phyloP scores from a whole-genome alignment of 1,140 invertebrate species.

The Drosophila navojoa region DNA sequence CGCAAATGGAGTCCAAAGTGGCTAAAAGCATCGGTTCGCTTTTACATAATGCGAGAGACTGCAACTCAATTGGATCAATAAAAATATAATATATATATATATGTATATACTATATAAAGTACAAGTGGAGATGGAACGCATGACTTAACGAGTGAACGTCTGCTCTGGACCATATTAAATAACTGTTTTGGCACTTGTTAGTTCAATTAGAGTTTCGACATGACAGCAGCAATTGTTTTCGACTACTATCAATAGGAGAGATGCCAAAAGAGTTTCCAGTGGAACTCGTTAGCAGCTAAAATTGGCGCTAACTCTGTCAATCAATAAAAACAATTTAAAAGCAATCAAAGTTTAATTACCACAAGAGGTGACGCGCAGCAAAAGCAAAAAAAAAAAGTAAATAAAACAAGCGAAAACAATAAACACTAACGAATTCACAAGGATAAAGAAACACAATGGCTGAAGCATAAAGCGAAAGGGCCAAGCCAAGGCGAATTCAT shows the following conservation, averaged over 20 bases:
- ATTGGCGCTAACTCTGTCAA: slow-evolving; percentile 54
- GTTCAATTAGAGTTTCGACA: slow-evolving; percentile 29
- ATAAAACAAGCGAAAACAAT: slow-evolving; percentile 20
- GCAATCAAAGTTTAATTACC: slow-evolving; percentile 81
- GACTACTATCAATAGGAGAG: slow-evolving; percentile 18
- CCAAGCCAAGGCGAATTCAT: slow-evolving; percentile 22
- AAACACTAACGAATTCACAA: slow-evolving; percentile 42
- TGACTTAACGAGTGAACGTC: no score
- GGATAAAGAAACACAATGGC: slow-evolving; percentile 34
- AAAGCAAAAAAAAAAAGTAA: slow-evolving; percentile 23
- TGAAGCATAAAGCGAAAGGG: slow-evolving; percentile 41
- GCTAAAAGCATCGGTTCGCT: slow-evolving; percentile 32
- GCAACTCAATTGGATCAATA: slow-evolving; percentile 11
- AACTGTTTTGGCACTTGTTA: slow-evolving; percentile 10
- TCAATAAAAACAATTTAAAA: slow-evolving; percentile 81
- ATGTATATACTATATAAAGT: neutral
- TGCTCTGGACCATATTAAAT: neutral
- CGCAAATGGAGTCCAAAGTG: slow-evolving; percentile 42
- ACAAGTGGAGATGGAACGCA: no score
- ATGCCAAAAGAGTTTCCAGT: slow-evolving; percentile 34
- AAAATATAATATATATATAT: slow-evolving; percentile 1
- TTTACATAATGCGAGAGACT: slow-evolving; percentile 9
- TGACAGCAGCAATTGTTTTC: slow-evolving; percentile 33
- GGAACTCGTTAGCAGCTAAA: slow-evolving; percentile 33
- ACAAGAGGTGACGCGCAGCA: slow-evolving; percentile 51